These are phyloP conservation scores for Drosophila jambulina DNA, from an alignment of 1,140 invertebrate species.

Conservation along the genomic window DNA sequence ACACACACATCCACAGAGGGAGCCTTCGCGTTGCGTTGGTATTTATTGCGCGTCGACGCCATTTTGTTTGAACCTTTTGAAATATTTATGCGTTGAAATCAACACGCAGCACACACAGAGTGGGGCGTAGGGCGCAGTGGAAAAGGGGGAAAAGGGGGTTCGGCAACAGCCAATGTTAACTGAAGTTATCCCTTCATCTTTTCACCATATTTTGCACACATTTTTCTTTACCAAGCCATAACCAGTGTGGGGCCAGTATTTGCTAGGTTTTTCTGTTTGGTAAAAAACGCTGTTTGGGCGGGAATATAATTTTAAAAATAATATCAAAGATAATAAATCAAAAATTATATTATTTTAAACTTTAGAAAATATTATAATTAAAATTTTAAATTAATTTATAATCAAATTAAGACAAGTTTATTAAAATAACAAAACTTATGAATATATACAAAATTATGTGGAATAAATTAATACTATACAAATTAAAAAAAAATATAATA, in stretches of 20 bases:
- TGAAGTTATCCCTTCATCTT: conserved; percentile 27
- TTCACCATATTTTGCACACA: conserved; percentile 1
- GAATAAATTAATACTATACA: no score
- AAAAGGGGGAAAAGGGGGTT: neutral
- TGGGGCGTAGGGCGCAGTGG: conserved; percentile 3
- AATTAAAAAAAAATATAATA: no score
- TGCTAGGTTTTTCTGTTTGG: neutral
- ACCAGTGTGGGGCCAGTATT: neutral
- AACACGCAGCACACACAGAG: conserved; percentile 70
- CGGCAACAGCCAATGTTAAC: conserved; percentile 39
- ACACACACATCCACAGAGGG: conserved; percentile 17
- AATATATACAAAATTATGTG: no score
- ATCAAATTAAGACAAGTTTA: no score
- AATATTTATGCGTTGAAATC: conserved; percentile 84
- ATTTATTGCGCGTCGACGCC: conserved; percentile 83
- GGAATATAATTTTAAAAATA: no score
- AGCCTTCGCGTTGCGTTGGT: conserved; percentile 46
- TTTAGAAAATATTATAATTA: no score
- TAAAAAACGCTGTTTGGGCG: neutral
- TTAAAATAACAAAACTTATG: no score
- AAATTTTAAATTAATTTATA: no score
- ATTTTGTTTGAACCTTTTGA: conserved; percentile 83
- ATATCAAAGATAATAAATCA: no score
- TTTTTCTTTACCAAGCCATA: neutral
- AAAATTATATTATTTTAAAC: no score